These are phyloP conservation scores for Chlorodrepanis virens DNA, from an alignment of 2,113 vertebrate genomes.

Conservation along the genomic window DNA sequence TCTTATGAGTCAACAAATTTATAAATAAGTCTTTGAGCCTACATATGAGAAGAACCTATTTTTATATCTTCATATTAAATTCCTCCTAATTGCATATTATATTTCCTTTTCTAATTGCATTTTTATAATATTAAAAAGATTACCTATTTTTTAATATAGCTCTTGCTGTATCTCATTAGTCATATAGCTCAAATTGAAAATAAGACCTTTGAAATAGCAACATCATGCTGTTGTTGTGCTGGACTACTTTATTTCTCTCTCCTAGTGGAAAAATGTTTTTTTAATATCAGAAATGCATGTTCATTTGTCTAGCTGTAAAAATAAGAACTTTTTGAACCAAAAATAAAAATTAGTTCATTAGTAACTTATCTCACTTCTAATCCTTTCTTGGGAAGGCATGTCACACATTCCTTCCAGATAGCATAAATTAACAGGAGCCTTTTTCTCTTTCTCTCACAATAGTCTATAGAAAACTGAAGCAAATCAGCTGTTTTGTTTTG, in stretches of 20 bases:
- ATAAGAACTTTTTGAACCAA: not conserved
- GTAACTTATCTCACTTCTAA: not conserved
- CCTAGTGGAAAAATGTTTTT: not conserved
- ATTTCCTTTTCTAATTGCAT: not conserved
- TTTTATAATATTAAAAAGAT: not conserved
- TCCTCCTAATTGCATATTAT: not conserved
- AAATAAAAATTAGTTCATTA: not conserved
- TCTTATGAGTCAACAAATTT: not conserved
- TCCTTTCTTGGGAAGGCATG: not conserved
- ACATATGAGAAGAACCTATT: not conserved
- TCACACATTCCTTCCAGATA: not conserved
- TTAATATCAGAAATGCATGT: not conserved
- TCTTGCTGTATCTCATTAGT: not conserved
- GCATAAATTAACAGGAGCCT: not conserved
- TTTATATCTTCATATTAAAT: not conserved
- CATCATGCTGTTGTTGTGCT: not conserved
- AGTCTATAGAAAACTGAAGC: not conserved
- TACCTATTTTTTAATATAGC: not conserved
- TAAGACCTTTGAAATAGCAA: not conserved
- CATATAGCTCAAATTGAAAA: not conserved
- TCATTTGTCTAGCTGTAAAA: slow-evolving; percentile 2
- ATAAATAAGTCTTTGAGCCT: not conserved
- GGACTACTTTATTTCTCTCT: not conserved
- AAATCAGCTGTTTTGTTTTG: not conserved
- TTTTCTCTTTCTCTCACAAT: not conserved